Evolutionary conservation across 2,888 invertebrate genomes (phyloP).

Genomic region (Napeogenes sylphis): DNA sequence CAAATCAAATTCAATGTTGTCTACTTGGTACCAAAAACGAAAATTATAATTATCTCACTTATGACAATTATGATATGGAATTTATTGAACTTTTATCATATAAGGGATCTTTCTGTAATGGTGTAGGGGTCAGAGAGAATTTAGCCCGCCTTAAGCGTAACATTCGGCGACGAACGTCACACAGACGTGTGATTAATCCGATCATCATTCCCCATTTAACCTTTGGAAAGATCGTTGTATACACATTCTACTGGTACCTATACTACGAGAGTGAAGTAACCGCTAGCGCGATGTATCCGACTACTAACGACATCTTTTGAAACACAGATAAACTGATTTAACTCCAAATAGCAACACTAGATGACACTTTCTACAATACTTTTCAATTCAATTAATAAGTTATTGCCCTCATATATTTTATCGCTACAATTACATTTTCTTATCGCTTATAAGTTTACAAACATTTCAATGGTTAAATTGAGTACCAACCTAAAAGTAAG

Average conservation of each 20-base stretch:
- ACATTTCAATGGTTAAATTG: not conserved
- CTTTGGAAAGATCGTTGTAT: constrained; percentile 66
- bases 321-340: constrained; percentile 3
- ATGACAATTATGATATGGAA: no score
- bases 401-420: not conserved
- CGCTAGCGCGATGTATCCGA: constrained; percentile 45
- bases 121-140: constrained; percentile 62
- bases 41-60: no score
- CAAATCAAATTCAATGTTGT: no score
- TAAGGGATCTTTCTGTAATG: constrained; percentile 51
- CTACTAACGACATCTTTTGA: constrained; percentile 50
- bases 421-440: not conserved
- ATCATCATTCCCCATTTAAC: constrained; percentile 75
- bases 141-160: constrained; percentile 70
- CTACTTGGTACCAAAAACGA: no score
- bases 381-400: not conserved
- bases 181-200: constrained; percentile 60
- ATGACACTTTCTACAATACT: not conserved
- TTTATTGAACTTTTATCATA: not conserved
- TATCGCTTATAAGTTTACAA: constrained; percentile 1
- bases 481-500: not conserved
- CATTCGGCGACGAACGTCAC: constrained; percentile 68
- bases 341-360: not conserved
- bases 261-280: constrained; percentile 24
- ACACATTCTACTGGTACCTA: not conserved